Conservation (phyloP, 2,113 vertebrate species). For the Telmatochromis brichardi region DNA sequence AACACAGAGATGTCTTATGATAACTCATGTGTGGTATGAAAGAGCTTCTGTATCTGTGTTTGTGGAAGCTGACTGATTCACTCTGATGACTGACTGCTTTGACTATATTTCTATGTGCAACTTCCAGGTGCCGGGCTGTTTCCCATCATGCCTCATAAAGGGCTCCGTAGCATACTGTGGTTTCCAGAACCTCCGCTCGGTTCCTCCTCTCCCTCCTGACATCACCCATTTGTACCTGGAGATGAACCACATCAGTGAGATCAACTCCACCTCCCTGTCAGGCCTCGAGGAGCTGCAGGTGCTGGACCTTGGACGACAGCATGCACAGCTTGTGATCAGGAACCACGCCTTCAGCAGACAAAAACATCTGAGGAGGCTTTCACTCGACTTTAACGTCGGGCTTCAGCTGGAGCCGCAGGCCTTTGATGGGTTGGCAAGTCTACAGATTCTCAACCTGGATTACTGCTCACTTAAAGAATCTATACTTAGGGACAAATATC, state of each 20-base stretch:
- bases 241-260: conserved; percentile 66
- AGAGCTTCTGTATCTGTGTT: not conserved
- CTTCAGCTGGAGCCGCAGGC: conserved; percentile 69
- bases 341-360: conserved; percentile 75
- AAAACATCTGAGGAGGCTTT: conserved; percentile 65
- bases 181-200: conserved; percentile 38
- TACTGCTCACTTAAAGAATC: conserved; percentile 62
- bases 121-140: conserved; percentile 27
- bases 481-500: conserved; percentile 72
- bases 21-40: not conserved
- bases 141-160: conserved; percentile 51
- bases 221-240: conserved; percentile 67
- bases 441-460: conserved; percentile 68
- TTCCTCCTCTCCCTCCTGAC: conserved; percentile 70
- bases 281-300: conserved; percentile 60
- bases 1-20: not conserved
- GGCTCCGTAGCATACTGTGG: conserved; percentile 48
- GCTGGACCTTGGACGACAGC: conserved; percentile 68
- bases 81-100: not conserved
- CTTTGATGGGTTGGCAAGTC: conserved; percentile 70
- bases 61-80: not conserved
- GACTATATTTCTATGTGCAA: not conserved
- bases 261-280: conserved; percentile 72
- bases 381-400: conserved; percentile 58
- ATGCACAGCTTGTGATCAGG: conserved; percentile 54